These are phyloP conservation scores for Drosophila suboccidentalis DNA, from an alignment of 2,888 invertebrate species.

Conservation along the genomic window DNA sequence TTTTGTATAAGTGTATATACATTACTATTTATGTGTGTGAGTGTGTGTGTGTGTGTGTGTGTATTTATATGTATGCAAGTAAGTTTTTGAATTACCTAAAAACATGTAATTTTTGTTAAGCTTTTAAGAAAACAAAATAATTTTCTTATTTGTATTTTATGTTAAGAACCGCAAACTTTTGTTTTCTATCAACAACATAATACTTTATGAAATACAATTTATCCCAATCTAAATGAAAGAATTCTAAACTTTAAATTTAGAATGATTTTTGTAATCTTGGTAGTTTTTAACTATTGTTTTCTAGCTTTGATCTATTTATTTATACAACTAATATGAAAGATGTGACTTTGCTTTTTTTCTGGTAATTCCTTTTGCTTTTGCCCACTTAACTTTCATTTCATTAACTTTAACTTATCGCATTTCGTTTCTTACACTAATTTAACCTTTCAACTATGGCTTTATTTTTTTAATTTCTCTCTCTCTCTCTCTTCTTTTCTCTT, in stretches of 20 bases:
- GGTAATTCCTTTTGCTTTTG: slow-evolving; percentile 1
- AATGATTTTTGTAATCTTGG: background rate
- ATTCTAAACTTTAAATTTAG: background rate
- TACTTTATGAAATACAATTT: too few species aligned
- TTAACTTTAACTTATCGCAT: slow-evolving; percentile 24
- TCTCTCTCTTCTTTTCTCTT: background rate
- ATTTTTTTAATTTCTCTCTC: slow-evolving; percentile 1
- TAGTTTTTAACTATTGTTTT: background rate
- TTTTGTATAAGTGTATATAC: background rate
- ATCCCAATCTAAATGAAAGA: background rate
- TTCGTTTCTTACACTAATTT: slow-evolving; percentile 21
- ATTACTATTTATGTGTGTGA: slow-evolving; percentile 1
- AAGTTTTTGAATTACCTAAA: slow-evolving; percentile 7
- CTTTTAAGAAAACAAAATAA: too few species aligned
- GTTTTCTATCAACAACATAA: too few species aligned
- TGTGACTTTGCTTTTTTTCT: background rate
- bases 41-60: background rate
- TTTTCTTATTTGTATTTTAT: too few species aligned
- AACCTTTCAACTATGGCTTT: slow-evolving; percentile 19
- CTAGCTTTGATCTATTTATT: background rate
- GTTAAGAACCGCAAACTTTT: too few species aligned
- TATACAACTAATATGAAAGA: background rate
- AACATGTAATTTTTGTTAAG: too few species aligned
- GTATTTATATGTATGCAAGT: background rate
- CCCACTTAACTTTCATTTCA: slow-evolving; percentile 14